These are phyloP conservation scores for Rhinolophus sinicus DNA, from an alignment of 2,113 vertebrate species.

Conservation along the genomic window DNA sequence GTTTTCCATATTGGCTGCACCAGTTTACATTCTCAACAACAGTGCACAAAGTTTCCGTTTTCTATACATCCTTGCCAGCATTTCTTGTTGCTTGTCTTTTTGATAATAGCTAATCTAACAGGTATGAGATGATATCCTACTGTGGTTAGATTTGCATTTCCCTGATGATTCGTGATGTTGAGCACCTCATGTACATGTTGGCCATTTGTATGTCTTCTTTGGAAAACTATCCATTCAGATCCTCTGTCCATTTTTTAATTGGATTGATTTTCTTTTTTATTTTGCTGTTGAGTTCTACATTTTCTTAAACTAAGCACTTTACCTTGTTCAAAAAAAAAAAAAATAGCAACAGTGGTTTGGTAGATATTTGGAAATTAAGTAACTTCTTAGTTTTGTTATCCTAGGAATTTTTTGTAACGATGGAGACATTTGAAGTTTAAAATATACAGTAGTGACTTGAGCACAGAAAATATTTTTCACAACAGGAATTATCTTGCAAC, in stretches of 20 bases:
- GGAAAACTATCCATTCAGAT: not conserved
- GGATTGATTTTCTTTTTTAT: not conserved
- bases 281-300: not conserved
- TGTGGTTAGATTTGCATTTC: not conserved
- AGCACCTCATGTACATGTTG: not conserved
- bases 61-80: not conserved
- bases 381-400: not conserved
- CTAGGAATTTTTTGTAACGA: not conserved
- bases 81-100: not conserved
- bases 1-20: not conserved
- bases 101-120: not conserved
- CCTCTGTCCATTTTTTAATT: not conserved
- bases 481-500: conserved; percentile 65
- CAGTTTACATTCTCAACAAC: not conserved
- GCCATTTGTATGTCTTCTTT: not conserved
- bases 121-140: no score
- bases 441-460: conserved; percentile 17
- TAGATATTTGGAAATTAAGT: conserved; percentile 9
- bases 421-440: conserved; percentile 30
- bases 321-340: not conserved
- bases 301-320: not conserved
- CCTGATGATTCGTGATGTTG: not conserved
- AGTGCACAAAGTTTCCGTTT: not conserved
- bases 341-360: not conserved
- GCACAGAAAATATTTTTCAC: conserved; percentile 47